phyloP scores from a whole-genome alignment of 2,797 vertebrate species.

The Sebastes kiyomatsui region DNA sequence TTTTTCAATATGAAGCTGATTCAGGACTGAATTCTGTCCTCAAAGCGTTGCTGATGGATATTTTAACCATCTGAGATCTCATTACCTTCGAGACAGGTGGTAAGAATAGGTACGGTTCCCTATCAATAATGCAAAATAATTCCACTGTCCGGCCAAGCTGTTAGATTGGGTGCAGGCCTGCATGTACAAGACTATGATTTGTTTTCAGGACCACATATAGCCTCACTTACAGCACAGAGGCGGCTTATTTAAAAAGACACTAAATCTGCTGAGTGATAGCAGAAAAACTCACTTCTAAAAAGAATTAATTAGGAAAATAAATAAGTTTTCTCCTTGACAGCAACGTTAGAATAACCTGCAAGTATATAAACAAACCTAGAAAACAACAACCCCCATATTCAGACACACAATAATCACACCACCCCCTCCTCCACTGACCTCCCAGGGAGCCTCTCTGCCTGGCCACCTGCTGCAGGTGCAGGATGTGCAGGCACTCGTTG shows the following conservation, averaged over 20 bases:
- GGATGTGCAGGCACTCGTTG: constrained; percentile 97
- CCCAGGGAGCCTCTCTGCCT: constrained; percentile 88
- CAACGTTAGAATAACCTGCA: not conserved
- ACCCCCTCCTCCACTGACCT: constrained; percentile 77
- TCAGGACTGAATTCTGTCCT: not conserved
- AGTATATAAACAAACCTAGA: not conserved
- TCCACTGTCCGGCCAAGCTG: constrained; percentile 81
- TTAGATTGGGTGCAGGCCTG: constrained; percentile 48
- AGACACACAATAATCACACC: not conserved
- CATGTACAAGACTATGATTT: constrained; percentile 44
- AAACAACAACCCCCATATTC: not conserved
- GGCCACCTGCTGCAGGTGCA: constrained; percentile 94
- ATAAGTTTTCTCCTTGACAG: not conserved
- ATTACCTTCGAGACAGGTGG: constrained; percentile 88
- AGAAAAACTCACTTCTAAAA: not conserved
- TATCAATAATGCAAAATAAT: constrained; percentile 96
- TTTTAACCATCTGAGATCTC: constrained; percentile 82
- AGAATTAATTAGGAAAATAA: too few relatives aligned
- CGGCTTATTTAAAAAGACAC: not conserved
- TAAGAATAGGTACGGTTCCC: constrained; percentile 84
- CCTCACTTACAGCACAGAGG: not conserved
- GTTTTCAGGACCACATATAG: not conserved
- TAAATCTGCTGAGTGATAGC: not conserved
- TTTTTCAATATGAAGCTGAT: not conserved
- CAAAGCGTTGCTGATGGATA: constrained; percentile 57